These are phyloP conservation scores for Mystacides longicornis DNA, from an alignment of 2,888 invertebrate genomes.

Conservation along the genomic window DNA sequence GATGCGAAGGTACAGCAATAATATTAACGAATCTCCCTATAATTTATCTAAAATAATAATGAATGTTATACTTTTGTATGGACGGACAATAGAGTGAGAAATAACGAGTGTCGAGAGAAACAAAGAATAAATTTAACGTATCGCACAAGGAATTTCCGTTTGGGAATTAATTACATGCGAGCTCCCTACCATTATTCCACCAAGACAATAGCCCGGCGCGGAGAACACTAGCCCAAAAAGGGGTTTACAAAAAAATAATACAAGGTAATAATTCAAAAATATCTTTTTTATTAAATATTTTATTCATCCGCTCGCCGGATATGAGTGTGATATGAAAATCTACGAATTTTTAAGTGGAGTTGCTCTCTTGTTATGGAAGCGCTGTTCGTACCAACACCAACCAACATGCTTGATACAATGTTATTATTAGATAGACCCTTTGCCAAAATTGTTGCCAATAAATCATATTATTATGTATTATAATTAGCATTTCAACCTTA, in stretches of 20 bases:
- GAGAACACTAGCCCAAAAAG: neutral
- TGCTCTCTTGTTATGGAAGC: too few relatives aligned
- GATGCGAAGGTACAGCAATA: neutral
- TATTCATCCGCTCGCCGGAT: constrained; percentile 1
- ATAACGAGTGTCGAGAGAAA: constrained; percentile 20
- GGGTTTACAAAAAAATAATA: constrained; percentile 1
- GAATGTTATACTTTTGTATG: constrained; percentile 17
- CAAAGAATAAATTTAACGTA: constrained; percentile 27
- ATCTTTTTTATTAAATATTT: constrained; percentile 2
- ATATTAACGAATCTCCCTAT: neutral
- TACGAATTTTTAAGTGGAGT: neutral
- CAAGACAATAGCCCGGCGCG: constrained; percentile 16
- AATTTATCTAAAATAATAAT: constrained; percentile 3
- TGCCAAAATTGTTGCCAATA: too few relatives aligned
- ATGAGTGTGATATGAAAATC: neutral
- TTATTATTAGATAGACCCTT: too few relatives aligned
- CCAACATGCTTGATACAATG: too few relatives aligned
- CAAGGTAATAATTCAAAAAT: constrained; percentile 2
- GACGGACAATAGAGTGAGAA: constrained; percentile 13
- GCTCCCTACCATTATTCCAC: constrained; percentile 19
- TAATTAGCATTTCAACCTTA: too few relatives aligned
- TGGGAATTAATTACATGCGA: constrained; percentile 25
- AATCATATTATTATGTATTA: too few relatives aligned
- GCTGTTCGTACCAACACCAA: too few relatives aligned
- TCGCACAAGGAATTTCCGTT: constrained; percentile 26